A percentile compares a stretch with the other conserved stretches of the same genome.
These are phyloP conservation scores for Drosophila erecta DNA, from an alignment of 1,140 invertebrate genomes.

Conservation along the genomic window DNA sequence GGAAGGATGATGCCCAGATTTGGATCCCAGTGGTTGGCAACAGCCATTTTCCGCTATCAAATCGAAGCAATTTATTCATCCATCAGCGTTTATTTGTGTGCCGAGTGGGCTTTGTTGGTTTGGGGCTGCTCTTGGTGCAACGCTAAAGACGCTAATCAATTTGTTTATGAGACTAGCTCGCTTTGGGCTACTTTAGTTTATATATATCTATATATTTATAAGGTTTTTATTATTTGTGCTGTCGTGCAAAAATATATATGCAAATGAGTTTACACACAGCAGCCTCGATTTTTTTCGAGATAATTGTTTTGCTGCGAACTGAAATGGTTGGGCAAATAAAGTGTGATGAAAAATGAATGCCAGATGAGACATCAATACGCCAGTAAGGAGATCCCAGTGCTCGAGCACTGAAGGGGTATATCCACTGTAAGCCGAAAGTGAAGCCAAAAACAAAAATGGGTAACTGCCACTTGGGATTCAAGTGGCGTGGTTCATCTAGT, in stretches of 20 bases:
- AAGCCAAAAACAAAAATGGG: slow-evolving; percentile 25
- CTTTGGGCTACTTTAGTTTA: slow-evolving; percentile 62
- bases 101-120: slow-evolving; percentile 28
- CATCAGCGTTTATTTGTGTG: slow-evolving; percentile 40
- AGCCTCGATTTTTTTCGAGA: slow-evolving; percentile 20
- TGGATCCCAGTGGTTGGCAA: slow-evolving; percentile 46
- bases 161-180: slow-evolving; percentile 68
- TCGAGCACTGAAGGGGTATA: slow-evolving; percentile 30
- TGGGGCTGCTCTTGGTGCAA: slow-evolving; percentile 55
- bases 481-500: slow-evolving; percentile 21
- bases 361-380: slow-evolving; percentile 43
- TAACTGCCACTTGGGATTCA: slow-evolving; percentile 35
- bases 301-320: slow-evolving; percentile 49
- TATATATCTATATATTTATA: slow-evolving; percentile 32
- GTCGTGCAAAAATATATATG: slow-evolving; percentile 54
- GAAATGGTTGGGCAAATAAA: slow-evolving; percentile 45
- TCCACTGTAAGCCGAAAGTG: slow-evolving; percentile 19
- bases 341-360: slow-evolving; percentile 31
- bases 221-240: slow-evolving; percentile 30
- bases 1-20: slow-evolving; percentile 37
- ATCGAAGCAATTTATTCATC: slow-evolving; percentile 26
- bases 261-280: slow-evolving; percentile 44
- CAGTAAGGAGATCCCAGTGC: slow-evolving; percentile 28
- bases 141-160: slow-evolving; percentile 75
- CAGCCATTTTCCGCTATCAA: slow-evolving; percentile 26